These are phyloP conservation scores for Narcine bancroftii DNA, from an alignment of 2,113 vertebrate species.

Conservation along the genomic window DNA sequence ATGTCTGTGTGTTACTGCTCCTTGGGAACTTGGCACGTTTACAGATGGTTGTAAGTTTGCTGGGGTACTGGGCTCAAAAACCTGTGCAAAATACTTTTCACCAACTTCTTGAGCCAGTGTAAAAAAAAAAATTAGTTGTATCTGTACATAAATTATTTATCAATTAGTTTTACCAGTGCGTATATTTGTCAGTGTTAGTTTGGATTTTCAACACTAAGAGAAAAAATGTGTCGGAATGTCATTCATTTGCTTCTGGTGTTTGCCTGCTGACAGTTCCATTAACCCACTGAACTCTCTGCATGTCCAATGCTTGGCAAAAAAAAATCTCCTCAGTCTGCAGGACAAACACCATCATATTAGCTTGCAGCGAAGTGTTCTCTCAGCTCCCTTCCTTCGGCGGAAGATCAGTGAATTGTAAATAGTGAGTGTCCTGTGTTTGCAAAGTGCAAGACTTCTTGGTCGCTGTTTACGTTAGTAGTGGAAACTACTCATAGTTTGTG, in stretches of 20 bases:
- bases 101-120: slow-evolving; percentile 67
- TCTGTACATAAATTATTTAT: slow-evolving; percentile 84
- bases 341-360: slow-evolving; percentile 58
- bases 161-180: slow-evolving; percentile 61
- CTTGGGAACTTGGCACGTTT: slow-evolving; percentile 62
- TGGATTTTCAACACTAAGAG: slow-evolving; percentile 61
- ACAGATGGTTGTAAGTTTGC: slow-evolving; percentile 50
- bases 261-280: slow-evolving; percentile 84
- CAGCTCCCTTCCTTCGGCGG: slow-evolving; percentile 62
- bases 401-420: slow-evolving; percentile 81
- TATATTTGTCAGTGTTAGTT: slow-evolving; percentile 71
- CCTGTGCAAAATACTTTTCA: slow-evolving; percentile 50
- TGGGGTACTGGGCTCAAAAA: slow-evolving; percentile 47
- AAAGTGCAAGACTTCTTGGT: slow-evolving; percentile 55
- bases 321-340: slow-evolving; percentile 51
- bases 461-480: slow-evolving; percentile 61
- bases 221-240: slow-evolving; percentile 56
- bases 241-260: slow-evolving; percentile 60
- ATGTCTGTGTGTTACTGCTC: slow-evolving; percentile 57
- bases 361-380: slow-evolving; percentile 59
- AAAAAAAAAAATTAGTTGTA: slow-evolving; percentile 84
- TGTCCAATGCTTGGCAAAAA: slow-evolving; percentile 78
- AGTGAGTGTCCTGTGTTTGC: slow-evolving; percentile 87
- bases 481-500: slow-evolving; percentile 53
- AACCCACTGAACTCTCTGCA: slow-evolving; percentile 75